These are phyloP conservation scores for Meteorus colon DNA, from an alignment of 2,888 invertebrate genomes.

Conservation along the genomic window DNA sequence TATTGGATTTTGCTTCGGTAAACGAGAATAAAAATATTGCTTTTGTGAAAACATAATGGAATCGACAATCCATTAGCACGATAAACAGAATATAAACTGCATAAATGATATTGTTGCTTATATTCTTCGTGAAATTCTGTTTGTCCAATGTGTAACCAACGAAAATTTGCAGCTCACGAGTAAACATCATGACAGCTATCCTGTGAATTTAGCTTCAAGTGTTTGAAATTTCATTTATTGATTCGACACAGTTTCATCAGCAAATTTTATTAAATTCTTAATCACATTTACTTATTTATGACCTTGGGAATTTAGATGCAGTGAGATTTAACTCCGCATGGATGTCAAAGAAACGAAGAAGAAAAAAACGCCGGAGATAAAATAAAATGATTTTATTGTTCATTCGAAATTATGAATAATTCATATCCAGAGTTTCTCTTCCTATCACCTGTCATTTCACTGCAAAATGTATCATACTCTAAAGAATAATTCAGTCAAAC, in stretches of 20 bases:
- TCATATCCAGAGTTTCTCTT: no score
- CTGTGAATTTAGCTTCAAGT: constrained; percentile 38
- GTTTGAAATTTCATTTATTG: constrained; percentile 1
- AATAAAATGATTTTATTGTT: no score
- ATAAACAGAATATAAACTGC: constrained; percentile 41
- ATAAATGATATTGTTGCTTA: constrained; percentile 42
- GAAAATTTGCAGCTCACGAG: constrained; percentile 34
- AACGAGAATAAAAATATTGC: constrained; percentile 55
- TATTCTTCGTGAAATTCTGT: constrained; percentile 40
- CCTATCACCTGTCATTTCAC: no score
- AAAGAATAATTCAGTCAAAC: no score
- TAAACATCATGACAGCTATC: constrained; percentile 44
- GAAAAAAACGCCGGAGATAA: no score
- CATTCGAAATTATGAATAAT: no score
- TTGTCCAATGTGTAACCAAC: constrained; percentile 31
- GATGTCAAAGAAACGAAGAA: no score
- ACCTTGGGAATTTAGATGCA: no score
- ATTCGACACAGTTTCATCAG: background rate
- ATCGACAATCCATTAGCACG: constrained; percentile 51
- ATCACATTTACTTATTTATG: no score
- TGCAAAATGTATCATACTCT: no score
- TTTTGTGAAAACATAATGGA: constrained; percentile 55
- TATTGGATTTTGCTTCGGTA: constrained; percentile 58
- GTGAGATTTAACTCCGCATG: no score
- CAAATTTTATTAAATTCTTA: no score